A percentile compares a stretch with the other conserved stretches of the same genome.
Conservation (phyloP, 2,113 vertebrate species). For the Herpailurus yagouaroundi region DNA sequence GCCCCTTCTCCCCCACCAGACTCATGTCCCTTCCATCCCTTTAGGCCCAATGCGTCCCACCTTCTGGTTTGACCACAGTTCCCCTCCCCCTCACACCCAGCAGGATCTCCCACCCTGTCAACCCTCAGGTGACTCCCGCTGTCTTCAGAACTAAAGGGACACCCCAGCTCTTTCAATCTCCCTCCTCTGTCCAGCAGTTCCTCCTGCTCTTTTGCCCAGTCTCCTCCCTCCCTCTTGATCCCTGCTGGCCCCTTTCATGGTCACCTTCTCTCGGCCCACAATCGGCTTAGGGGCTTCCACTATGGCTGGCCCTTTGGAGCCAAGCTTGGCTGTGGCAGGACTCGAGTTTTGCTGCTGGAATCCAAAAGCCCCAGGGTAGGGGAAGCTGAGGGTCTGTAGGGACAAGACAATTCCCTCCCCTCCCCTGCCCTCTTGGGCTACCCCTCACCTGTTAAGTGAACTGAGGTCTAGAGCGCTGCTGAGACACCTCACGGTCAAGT, state of each 20-base stretch:
- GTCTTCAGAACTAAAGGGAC: not conserved
- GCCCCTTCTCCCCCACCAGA: not conserved
- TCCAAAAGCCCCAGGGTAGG: not conserved
- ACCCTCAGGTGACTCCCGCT: not conserved
- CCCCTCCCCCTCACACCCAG: not conserved
- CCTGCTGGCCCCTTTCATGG: constrained; percentile 12
- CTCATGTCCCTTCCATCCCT: not conserved
- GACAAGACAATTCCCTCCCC: not conserved
- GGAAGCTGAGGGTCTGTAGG: not conserved
- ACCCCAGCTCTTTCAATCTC: not conserved
- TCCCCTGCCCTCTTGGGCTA: not conserved
- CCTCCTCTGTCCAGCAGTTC: not conserved
- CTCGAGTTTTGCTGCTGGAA: not conserved
- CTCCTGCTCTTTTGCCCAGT: not conserved
- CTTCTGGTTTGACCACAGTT: not conserved
- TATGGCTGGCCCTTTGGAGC: not conserved
- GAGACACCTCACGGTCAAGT: constrained; percentile 18
- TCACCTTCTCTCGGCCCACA: constrained; percentile 71
- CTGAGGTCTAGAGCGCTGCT: not conserved
- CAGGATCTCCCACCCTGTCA: not conserved
- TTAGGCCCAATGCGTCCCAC: not conserved
- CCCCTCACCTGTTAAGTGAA: constrained; percentile 52
- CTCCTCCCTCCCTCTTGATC: constrained; percentile 14
- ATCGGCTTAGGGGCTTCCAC: constrained; percentile 71
- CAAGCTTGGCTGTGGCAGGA: not conserved